Base-by-base conservation (phyloP, 64 coral and sea anemone genomes). In the Stichodactyla helianthus region DNA sequence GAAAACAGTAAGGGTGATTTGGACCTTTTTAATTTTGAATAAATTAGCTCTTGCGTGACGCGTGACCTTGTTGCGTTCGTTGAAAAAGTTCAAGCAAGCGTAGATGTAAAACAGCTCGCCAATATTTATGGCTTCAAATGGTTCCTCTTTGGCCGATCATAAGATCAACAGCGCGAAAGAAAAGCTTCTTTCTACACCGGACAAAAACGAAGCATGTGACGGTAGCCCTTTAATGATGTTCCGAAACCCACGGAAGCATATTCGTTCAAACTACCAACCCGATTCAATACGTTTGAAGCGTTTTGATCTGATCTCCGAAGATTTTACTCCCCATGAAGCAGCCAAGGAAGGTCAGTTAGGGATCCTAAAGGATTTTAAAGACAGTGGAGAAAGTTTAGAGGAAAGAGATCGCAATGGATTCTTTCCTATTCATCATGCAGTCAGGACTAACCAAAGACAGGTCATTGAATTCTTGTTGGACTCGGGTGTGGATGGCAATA, bases 361-460 rank as follows among this genome's bases (percentile, higher is more conserved):
- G 10, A 63, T 54, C 54, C 25, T 84, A 13, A 84, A 22, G 56
- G 55, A 84, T 27, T 31, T 84, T 16, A 84, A 63, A 17, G 55
- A 84, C 27, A 84, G 55, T 35, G 54, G 54, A 10, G 57, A 84
- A 62, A 59, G 55, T 23, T 63, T 84, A 35, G 83, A 60, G 5
- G 83, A 84, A n/a, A 84, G 51, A 84, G 83, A 84, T 60, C 6
- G 7, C 4, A 63, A 84, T 27, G 83, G 51, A 4, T 84, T 84
- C 26, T 51, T 4, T 15, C 83, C 83, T 5, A 84, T 84, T 84
- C 83, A 84, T 18, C 83, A 84, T 63, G 83, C 83, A 4, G 55
- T 60, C 0, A 6, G 54, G 16, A 55, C 54, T 5, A 63, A 60
- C 83, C 55, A 84, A 15, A 25, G 17, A 28, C 5, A 16, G 22